A percentile compares a stretch with the other conserved stretches of the same genome.
phyloP scores from a whole-genome alignment of 2,797 vertebrate genomes.

The Bovichtus variegatus region DNA sequence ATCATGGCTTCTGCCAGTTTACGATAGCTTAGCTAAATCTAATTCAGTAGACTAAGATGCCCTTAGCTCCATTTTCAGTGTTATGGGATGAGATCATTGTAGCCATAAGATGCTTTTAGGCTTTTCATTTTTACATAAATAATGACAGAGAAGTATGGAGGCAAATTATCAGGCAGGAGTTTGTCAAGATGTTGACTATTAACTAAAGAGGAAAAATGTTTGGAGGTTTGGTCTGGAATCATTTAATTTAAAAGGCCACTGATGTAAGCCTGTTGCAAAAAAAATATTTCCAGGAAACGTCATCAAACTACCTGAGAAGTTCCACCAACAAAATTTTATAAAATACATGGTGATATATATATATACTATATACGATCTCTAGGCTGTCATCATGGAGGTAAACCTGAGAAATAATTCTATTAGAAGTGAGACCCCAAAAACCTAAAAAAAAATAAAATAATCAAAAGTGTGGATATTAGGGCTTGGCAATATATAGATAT shows the following conservation, averaged over 20 bases:
- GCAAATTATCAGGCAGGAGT: background rate
- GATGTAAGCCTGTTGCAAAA: background rate
- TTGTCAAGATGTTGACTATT: background rate
- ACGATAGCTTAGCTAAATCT: no score
- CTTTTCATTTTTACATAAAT: no score
- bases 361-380: no score
- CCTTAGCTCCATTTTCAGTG: background rate
- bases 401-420: no score
- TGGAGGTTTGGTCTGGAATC: slow-evolving; percentile 19
- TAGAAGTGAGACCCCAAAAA: no score
- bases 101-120: background rate
- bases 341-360: background rate
- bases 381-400: background rate
- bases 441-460: background rate
- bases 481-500: no score
- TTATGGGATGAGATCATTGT: background rate
- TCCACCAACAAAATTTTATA: background rate
- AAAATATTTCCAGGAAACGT: background rate
- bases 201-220: background rate
- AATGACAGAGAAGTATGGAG: background rate
- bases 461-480: background rate
- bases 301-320: background rate
- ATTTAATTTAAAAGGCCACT: slow-evolving; percentile 20
- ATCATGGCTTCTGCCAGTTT: no score
- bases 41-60: no score